Evolutionary conservation across 2,113 vertebrate species (phyloP), one percentile per base, ranked within the genome.

Genomic region (Hemiprocne comata): DNA sequence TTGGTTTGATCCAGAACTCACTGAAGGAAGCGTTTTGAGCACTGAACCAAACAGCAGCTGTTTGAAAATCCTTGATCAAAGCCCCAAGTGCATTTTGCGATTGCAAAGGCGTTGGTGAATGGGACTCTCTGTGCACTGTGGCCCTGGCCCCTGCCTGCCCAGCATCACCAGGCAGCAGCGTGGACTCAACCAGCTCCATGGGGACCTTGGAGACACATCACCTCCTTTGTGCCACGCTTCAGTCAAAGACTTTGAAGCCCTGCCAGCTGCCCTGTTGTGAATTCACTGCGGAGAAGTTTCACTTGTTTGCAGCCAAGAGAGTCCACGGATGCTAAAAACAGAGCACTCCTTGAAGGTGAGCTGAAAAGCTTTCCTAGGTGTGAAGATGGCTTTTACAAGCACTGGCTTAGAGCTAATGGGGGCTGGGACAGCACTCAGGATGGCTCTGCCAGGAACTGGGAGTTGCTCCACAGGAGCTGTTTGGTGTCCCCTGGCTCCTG

Each of bases 341-440:
- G 82, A 83, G 72, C 7, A 6, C 57, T 83, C 75, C 93, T 88
- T 70, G 75, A 82, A 93, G 87, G 91, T 71, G 93, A 88, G 76
- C 55, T 80, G 67, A 57, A 77, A 95, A 90, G 87, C 75, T 92
- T 66, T 53, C 42, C 36, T 29, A 6, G 12, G 1, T 24, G 40
- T 26, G 74, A 83, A 77, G 78, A 85, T 31, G 55, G 42, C 31
- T 92, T 51, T 89, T 64, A 44, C 86, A 89, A 92, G 61, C 17
- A 38, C 2, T 0, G 1, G 42, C 31, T 84, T 54, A 13, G 67
- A 79, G 82, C 26, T 91, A 42, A 70, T 5, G 36, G 54, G 55
- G 46, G 54, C 23, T 62, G 70, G 48, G 61, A 19, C 0, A 4
- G 57, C 0, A 8, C 60, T 74, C 0, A 0, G 33, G 55, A n/a